Base-by-base conservation (phyloP, 2,888 invertebrate species). In the Ennomos quercinarius region DNA sequence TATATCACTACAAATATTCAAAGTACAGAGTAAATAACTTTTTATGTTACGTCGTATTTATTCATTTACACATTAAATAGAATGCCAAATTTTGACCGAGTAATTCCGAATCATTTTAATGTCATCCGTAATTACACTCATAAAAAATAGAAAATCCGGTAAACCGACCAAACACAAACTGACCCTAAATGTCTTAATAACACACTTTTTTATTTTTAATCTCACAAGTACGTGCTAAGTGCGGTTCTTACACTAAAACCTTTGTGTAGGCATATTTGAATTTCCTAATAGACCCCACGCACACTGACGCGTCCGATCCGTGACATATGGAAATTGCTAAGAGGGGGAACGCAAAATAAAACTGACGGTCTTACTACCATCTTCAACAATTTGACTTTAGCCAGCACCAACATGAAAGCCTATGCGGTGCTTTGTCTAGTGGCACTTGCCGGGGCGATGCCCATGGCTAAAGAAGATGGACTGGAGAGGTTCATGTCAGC, bases 261-360 rank as follows among this genome's bases (percentile, higher is more conserved):
- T 57, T 62, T 57, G 63, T 61, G 67, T 72, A 62, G 63, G 68
- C 68, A 68, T 75, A 70, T 77, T 82, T 76, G 74, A 71, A 73
- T 86, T 87, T 86, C 87, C 70, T 72, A 68, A 63, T 17, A 40
- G 59, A 62, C 62, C 61, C 60, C 55, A 61, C 60, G 61, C 71
- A 72, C 72, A 64, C 66, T 56, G 58, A 36, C 60, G 47, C 55
- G 55, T 6, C 45, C 64, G 71, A 39, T 54, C 57, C 81, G 88
- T 90, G 89, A 85, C 88, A 87, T 89, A 91, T 89, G 90, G 80
- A 77, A 75, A 77, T 74, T 71, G 61, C 27, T 48, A 64, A 75
- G 81, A 77, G 86, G 83, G 87, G 91, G 89, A 79, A 80, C 74
- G 67, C 79, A 80, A 86, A 88, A 91, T 91, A 92, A 87, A 92